A percentile compares a stretch with the other conserved stretches of the same genome.
Conservation (phyloP, 2,888 invertebrate genomes). For the Cylindroiulus punctatus region DNA sequence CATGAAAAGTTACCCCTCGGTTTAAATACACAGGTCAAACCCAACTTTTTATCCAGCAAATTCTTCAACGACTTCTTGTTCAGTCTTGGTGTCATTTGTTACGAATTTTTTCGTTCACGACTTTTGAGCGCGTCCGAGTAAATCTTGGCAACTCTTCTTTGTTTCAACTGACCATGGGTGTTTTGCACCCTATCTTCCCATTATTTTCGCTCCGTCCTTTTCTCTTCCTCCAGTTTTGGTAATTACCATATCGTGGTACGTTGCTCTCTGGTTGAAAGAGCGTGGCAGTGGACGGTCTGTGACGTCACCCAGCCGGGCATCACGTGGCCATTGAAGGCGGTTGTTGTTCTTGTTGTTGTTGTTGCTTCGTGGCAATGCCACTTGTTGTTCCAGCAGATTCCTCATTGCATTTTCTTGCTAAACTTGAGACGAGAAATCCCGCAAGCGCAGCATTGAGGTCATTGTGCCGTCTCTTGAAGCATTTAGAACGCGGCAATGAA, state of each 20-base stretch:
- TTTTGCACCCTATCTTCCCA: slow-evolving; percentile 15
- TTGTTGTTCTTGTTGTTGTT: background rate
- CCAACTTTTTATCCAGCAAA: too few relatives aligned
- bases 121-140: background rate
- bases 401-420: background rate
- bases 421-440: slow-evolving; percentile 12
- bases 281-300: background rate
- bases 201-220: background rate
- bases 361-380: background rate
- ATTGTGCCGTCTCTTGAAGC: slow-evolving; percentile 34
- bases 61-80: too few relatives aligned
- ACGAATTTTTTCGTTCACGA: background rate
- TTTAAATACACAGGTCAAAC: too few relatives aligned
- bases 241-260: slow-evolving; percentile 31
- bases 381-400: background rate
- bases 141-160: background rate
- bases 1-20: too few relatives aligned
- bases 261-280: slow-evolving; percentile 1
- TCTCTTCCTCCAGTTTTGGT: slow-evolving; percentile 1
- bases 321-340: slow-evolving; percentile 13
- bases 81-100: too few relatives aligned
- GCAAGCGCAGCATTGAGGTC: slow-evolving; percentile 38
- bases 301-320: slow-evolving; percentile 16
- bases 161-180: slow-evolving; percentile 37
- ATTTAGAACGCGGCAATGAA: slow-evolving; percentile 28